Base-by-base conservation (phyloP, 1,140 invertebrate genomes). In the Drosophila grimshawi region DNA sequence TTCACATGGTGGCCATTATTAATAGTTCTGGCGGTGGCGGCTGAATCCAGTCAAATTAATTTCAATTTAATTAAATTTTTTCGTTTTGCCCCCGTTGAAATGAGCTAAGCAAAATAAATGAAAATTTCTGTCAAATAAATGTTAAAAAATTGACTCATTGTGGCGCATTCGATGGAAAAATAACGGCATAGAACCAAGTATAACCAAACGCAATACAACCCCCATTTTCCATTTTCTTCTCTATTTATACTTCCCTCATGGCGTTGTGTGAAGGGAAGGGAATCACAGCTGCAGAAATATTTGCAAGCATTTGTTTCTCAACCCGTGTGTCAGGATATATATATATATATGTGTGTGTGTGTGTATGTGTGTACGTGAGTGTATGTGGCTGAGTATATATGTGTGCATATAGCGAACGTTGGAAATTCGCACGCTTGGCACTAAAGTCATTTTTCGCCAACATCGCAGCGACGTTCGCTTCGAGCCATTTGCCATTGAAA, bases 121-220 rank as follows among this genome's bases (percentile, higher is more conserved):
- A 89, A 89, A 89, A 81, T 76, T 90, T 81, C 86, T 89, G 86
- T 89, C 86, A 89, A 89, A 89, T 89, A 89, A 89, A 89, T 89
- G 86, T 89, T 90, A 90, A 89, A 89, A 89, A 89, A 89, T 89
- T 89, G 85, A 89, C 85, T 89, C 85, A 89, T 89, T 89, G 85
- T 76, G 52, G 68, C 65, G 53, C 57, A 60, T 80, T 85, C 48
- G 52, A 63, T 53, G 67, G 37, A 49, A 39, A 39, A 67, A 48
- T 11, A 63, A 66, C 43, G 33, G 51, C 33, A 27, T 37, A 61
- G 10, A n/a, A 27, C 35, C 41, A 46, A 27, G 46, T 70, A 32
- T 4, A 19, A 11, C 55, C 43, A 48, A 45, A 45, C 10, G 39
- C 39, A 29, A 43, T 35, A 52, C 48, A 64, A 43, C n/a, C 39